Percentiles rank a stretch among this genome's conserved stretches.
These are phyloP conservation scores for Parnassius glacialis DNA, from an alignment of 2,888 invertebrate species.

Conservation along the genomic window DNA sequence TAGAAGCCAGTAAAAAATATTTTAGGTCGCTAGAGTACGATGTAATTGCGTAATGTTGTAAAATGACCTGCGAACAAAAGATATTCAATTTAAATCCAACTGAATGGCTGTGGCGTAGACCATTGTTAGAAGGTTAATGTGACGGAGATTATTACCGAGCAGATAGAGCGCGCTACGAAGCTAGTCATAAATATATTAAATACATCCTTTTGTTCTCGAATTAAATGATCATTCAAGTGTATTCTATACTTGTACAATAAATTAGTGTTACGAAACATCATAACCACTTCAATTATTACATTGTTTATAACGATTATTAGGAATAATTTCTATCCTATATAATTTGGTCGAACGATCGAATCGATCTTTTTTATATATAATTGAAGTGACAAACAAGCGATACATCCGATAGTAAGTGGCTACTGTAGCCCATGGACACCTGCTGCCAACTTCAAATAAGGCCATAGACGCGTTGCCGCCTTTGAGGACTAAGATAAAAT, in stretches of 20 bases:
- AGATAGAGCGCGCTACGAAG: background rate
- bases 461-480: too few species aligned
- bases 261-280: background rate
- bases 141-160: background rate
- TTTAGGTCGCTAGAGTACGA: conserved; percentile 60
- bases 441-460: too few species aligned
- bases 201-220: too few species aligned
- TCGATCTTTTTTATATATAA: too few species aligned
- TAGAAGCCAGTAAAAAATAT: conserved; percentile 51
- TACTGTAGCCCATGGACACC: too few species aligned
- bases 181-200: background rate
- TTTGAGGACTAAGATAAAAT: too few species aligned
- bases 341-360: too few species aligned
- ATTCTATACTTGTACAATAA: background rate
- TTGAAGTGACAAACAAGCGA: too few species aligned
- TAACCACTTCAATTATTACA: background rate
- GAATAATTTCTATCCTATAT: too few species aligned
- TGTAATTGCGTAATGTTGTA: conserved; percentile 49
- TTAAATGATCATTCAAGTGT: background rate
- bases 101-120: conserved; percentile 5
- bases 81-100: conserved; percentile 17
- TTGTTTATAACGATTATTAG: too few species aligned
- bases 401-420: too few species aligned
- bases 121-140: conserved; percentile 6
- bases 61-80: conserved; percentile 48